phyloP scores from a whole-genome alignment of 1,140 invertebrate genomes.

The Ostrea edulis region DNA sequence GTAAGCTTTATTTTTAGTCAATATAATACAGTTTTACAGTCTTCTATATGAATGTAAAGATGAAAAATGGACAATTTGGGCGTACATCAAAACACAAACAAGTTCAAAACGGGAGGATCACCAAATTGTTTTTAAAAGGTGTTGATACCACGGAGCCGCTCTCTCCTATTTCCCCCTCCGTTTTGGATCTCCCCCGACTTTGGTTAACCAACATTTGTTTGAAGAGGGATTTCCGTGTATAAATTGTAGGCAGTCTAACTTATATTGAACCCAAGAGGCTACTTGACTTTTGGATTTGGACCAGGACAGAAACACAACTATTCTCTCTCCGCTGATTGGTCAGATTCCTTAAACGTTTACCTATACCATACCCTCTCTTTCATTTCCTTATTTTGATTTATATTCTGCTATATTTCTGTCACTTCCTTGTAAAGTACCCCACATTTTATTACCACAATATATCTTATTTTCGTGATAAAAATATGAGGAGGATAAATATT shows the following conservation, averaged over 20 bases:
- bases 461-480: background rate
- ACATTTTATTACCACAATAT: background rate
- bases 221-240: background rate
- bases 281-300: background rate
- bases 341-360: slow-evolving; percentile 15
- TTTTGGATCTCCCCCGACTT: background rate
- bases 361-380: background rate
- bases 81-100: background rate
- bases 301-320: background rate
- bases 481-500: background rate
- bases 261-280: background rate
- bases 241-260: background rate
- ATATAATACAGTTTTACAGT: too few species aligned
- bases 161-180: background rate
- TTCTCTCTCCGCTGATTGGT: background rate
- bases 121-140: background rate
- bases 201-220: background rate
- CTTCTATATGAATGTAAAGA: too few species aligned
- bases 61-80: too few species aligned
- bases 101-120: background rate
- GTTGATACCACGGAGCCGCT: background rate
- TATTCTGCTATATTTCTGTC: background rate
- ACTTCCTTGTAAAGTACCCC: background rate
- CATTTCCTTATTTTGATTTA: background rate
- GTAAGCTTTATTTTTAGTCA: too few species aligned